Conservation (phyloP, 2,888 invertebrate species). For the Stenodera caucasica region DNA sequence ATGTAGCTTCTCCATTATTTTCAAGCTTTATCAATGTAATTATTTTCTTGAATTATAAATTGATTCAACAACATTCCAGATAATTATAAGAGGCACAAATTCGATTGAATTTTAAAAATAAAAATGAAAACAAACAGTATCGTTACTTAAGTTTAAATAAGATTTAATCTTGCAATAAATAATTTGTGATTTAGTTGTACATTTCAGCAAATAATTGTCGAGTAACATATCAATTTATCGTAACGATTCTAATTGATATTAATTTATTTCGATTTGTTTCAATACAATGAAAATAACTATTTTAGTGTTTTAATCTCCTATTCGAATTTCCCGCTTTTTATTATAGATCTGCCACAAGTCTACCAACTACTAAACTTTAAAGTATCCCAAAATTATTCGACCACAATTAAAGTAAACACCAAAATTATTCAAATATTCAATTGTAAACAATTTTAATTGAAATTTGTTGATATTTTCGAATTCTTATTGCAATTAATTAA, state of each 20-base stretch:
- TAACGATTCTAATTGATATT: conserved; percentile 17
- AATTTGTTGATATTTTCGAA: no score
- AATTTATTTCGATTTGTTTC: conserved; percentile 23
- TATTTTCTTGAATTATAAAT: conserved; percentile 14
- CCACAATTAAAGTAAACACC: no score
- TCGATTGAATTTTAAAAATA: conserved; percentile 16
- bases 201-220: conserved; percentile 37
- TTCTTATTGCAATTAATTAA: neutral
- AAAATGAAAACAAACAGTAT: neutral
- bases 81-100: conserved; percentile 38
- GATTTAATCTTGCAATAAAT: conserved; percentile 33
- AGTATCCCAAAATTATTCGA: no score
- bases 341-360: no score
- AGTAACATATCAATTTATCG: conserved; percentile 37
- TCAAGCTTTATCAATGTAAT: conserved; percentile 10
- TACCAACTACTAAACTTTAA: no score
- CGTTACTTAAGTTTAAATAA: neutral
- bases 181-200: conserved; percentile 38
- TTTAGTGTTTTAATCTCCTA: no score
- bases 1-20: conserved; percentile 15
- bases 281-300: conserved; percentile 8
- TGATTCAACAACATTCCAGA: conserved; percentile 34
- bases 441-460: no score
- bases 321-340: no score
- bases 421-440: no score